Evolutionary conservation across 2,113 vertebrate species (phyloP), one percentile per base, ranked within the genome.

Genomic region (Tylochromis polylepis): DNA sequence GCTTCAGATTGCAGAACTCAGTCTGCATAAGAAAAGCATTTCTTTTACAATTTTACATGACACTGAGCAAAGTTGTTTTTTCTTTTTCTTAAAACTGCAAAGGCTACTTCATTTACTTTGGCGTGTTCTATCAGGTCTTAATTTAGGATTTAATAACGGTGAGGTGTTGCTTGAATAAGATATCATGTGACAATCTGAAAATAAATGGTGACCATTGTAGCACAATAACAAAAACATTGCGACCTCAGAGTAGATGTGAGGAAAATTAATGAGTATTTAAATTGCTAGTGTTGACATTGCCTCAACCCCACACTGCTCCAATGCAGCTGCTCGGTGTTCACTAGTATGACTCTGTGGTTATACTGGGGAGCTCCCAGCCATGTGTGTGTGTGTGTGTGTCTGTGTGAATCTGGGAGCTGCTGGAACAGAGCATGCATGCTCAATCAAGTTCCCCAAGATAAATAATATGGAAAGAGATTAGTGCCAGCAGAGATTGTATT

Each of bases 381-480:
- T 62, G 59, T 84, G 51, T 82, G 79, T 87, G 86, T 87, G 78
- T 86, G 78, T 16, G 12, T 22, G 0, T 72, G 38, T 27, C 22
- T 27, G 11, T 72, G 85, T 43, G 83, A 38, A 14, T 38, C 43
- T 22, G 80, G 22, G 62, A n/a, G 82, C 79, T 58, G 86, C 77
- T 43, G 78, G 58, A 79, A 67, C 29, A 6, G 22, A 58, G 60
- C 49, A 0, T 84, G 90, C 67, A 83, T 59, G 67, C 81, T 89
- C 89, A 87, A 87, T 92, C 84, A 87, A 81, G 83, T 72, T 55
- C 15, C 31, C 38, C 72, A 8, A 56, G 86, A 85, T 85, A 85
- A 90, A 91, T 89, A 58, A 88, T 87, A 84, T 16, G 79, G 86
- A 67, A 57, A 31, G 22, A 88, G 87, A 92, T 94, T 89, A 93